Evolutionary conservation across 2,888 invertebrate genomes (phyloP).

Genomic region (Pammene fasciana): DNA sequence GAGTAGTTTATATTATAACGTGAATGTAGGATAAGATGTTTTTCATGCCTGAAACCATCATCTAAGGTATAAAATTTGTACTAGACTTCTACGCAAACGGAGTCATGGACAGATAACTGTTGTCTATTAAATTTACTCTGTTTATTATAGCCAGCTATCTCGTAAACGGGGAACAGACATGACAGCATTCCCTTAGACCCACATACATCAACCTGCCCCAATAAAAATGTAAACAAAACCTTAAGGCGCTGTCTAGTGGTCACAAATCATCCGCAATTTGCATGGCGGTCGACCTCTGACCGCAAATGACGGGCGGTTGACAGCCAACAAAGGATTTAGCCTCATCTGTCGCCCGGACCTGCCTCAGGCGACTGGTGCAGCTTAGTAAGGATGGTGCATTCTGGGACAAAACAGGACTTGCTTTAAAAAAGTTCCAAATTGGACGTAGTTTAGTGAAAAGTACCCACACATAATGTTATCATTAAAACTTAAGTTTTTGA

Average conservation of each 20-base stretch:
- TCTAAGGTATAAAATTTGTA: too few relatives aligned
- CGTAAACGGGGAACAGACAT: neutral
- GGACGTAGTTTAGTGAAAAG: too few relatives aligned
- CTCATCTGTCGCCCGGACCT: slow-evolving; percentile 54
- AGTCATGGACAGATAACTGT: too few relatives aligned
- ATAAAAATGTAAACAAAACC: slow-evolving; percentile 31
- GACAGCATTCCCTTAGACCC: neutral
- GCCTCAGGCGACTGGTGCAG: slow-evolving; percentile 32
- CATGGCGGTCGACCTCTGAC: slow-evolving; percentile 50
- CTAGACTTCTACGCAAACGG: too few relatives aligned
- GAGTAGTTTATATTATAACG: too few relatives aligned
- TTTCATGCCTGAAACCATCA: too few relatives aligned
- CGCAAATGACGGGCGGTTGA: slow-evolving; percentile 51
- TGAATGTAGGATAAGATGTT: too few relatives aligned
- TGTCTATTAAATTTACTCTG: too few relatives aligned
- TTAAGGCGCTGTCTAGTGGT: slow-evolving; percentile 26
- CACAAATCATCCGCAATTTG: slow-evolving; percentile 39
- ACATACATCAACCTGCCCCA: slow-evolving; percentile 17
- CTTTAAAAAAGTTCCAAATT: slow-evolving; percentile 16
- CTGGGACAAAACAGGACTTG: slow-evolving; percentile 53
- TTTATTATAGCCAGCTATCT: neutral
- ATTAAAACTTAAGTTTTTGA: too few relatives aligned
- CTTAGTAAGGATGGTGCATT: slow-evolving; percentile 34
- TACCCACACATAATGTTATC: too few relatives aligned
- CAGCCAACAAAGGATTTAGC: slow-evolving; percentile 58